Base-by-base conservation (phyloP, 2,113 vertebrate species). In the Nibea albiflora region DNA sequence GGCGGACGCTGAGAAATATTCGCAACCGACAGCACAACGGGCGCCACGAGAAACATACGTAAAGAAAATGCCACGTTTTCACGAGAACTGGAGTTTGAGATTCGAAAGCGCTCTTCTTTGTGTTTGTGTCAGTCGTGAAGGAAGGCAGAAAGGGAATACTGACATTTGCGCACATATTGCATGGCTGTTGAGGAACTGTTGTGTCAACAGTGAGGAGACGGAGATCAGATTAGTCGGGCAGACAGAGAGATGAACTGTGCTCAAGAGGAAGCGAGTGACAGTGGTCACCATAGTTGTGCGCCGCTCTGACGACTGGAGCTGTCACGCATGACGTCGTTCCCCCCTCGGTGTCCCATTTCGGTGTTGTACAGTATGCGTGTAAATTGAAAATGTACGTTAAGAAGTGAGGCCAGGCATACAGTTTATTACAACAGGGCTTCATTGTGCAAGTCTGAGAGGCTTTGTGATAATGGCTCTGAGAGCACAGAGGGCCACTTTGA, bases 401-500 rank as follows among this genome's bases (percentile, higher is more conserved):
- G 80, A 76, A 80, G 70, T 16, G 0, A 67, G 83, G 44, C 46
- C 49, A 49, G 72, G 47, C 81, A 1, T 16, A 73, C 73, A 75
- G 53, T 63, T 44, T 64, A 53, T 63, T 26, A 58, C 75, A 89
- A 90, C 80, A 90, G 78, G 60, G 82, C 9, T 39, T 70, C 80
- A 85, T 91, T 93, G 90, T 92, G 22, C 56, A 2, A 35, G 50
- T 83, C 39, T 80, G 81, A 83, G 83, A 64, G 72, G 68, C 88
- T 88, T 80, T 88, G 84, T 87, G 78, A 87, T 70, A n/a, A 53
- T 67, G 90, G 42, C 73, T 85, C 70, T 62, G 1, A 52, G 82
- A 73, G 68, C 62, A 92, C 90, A 91, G 90, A 91, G 84, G 84
- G 66, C 10, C 77, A 88, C 83, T 91, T 89, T 88, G 84, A 91